A percentile compares a stretch with the other conserved stretches of the same genome.
Evolutionary conservation across 1,140 invertebrate species (phyloP).

Genomic region (Drosophila sp.): DNA sequence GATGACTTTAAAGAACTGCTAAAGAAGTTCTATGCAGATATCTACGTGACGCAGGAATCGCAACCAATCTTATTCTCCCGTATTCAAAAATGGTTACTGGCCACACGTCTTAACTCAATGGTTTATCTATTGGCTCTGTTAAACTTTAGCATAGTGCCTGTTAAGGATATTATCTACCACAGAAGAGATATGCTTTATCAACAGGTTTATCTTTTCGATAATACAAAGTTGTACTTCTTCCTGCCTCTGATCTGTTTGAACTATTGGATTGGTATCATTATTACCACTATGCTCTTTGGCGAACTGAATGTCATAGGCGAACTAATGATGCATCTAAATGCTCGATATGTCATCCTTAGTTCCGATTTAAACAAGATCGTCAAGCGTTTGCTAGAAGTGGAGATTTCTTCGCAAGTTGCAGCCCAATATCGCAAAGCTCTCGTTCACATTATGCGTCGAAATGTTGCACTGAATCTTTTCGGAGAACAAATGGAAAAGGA

Average conservation of each 20-base stretch:
- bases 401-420: slow-evolving; percentile 13
- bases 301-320: slow-evolving; percentile 73
- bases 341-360: slow-evolving; percentile 57
- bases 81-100: slow-evolving; percentile 59
- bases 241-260: slow-evolving; percentile 57
- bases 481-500: slow-evolving; percentile 60
- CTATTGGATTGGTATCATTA: slow-evolving; percentile 66
- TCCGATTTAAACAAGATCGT: slow-evolving; percentile 42
- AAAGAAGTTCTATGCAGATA: slow-evolving; percentile 64
- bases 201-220: slow-evolving; percentile 67
- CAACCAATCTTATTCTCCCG: slow-evolving; percentile 37
- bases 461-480: slow-evolving; percentile 62
- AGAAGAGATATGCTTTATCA: slow-evolving; percentile 67
- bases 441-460: slow-evolving; percentile 52
- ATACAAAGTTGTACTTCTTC: slow-evolving; percentile 44
- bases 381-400: slow-evolving; percentile 1
- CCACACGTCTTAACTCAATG: slow-evolving; percentile 57
- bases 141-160: slow-evolving; percentile 57
- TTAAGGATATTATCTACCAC: slow-evolving; percentile 59
- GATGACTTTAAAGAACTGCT: slow-evolving; percentile 53
- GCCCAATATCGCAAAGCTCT: slow-evolving; percentile 42
- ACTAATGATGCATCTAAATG: slow-evolving; percentile 73
- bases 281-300: slow-evolving; percentile 64
- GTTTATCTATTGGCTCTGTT: slow-evolving; percentile 59
- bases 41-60: slow-evolving; percentile 51